Evolutionary conservation across 1,140 invertebrate genomes (phyloP).

Genomic region (Euwallacea similis): DNA sequence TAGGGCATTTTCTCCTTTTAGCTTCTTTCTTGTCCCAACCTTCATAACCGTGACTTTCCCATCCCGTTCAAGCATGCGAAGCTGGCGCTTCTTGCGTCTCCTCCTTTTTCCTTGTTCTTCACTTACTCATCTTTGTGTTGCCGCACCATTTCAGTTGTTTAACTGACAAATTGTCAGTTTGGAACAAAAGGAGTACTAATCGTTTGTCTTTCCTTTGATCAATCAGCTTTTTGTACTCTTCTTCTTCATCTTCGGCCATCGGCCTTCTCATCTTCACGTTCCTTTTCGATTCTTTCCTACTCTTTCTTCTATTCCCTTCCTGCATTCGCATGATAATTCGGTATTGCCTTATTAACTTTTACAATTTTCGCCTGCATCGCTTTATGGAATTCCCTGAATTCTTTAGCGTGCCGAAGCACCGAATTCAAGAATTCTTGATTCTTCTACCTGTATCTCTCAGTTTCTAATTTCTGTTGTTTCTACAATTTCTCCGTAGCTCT

Average conservation of each 20-base stretch:
- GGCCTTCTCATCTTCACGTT: conserved; percentile 92
- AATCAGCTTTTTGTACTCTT: conserved; percentile 94
- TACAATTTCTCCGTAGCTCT: conserved; percentile 98
- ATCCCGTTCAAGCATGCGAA: conserved; percentile 36
- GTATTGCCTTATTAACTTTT: conserved; percentile 92
- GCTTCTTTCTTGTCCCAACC: conserved; percentile 76
- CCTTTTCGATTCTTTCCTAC: conserved; percentile 97
- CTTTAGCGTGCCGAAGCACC: conserved; percentile 96
- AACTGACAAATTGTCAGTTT: conserved; percentile 97
- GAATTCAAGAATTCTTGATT: conserved; percentile 95
- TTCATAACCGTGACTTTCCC: conserved; percentile 74
- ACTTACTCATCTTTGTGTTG: conserved; percentile 89
- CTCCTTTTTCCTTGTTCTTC: conserved; percentile 81
- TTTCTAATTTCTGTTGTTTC: conserved; percentile 97
- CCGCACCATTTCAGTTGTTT: conserved; percentile 96
- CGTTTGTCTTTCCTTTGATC: conserved; percentile 99
- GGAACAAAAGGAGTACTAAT: conserved; percentile 94
- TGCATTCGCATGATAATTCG: conserved; percentile 96
- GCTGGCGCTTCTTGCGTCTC: conserved; percentile 68
- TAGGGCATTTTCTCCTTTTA: conserved; percentile 92
- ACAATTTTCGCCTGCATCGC: conserved; percentile 78
- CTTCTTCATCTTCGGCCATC: conserved; percentile 96
- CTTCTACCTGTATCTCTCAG: conserved; percentile 94
- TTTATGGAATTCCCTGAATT: conserved; percentile 96
- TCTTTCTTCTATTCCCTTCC: conserved; percentile 99